Percentiles rank a stretch among this genome's conserved stretches.
phyloP scores from a whole-genome alignment of 2,797 vertebrate species.

The Esox lucius region DNA sequence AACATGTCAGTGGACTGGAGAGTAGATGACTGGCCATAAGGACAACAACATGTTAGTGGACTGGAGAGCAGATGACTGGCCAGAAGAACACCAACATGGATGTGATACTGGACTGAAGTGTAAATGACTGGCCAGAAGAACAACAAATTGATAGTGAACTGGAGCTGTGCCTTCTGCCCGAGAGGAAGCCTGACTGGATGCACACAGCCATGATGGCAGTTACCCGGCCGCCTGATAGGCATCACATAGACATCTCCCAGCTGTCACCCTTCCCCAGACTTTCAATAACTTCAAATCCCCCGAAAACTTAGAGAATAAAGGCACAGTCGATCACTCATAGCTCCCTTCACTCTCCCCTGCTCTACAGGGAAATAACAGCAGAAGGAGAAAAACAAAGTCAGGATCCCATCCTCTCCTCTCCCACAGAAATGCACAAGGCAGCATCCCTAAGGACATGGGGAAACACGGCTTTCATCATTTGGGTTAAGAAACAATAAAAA shows the following conservation, averaged over 20 bases:
- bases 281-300: constrained; percentile 73
- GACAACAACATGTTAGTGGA: too few relatives aligned
- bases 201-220: constrained; percentile 12
- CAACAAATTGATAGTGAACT: constrained; percentile 48
- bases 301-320: constrained; percentile 66
- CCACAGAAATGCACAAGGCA: constrained; percentile 35
- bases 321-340: constrained; percentile 70
- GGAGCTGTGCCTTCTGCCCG: constrained; percentile 42
- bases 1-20: too few relatives aligned
- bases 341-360: constrained; percentile 49
- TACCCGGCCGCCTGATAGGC: constrained; percentile 48
- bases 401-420: constrained; percentile 60
- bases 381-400: constrained; percentile 71
- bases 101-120: background rate
- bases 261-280: constrained; percentile 63
- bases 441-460: constrained; percentile 47
- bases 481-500: constrained; percentile 54
- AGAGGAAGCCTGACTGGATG: background rate
- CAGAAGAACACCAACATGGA: too few relatives aligned
- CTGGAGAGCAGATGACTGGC: too few relatives aligned
- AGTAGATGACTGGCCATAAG: too few relatives aligned
- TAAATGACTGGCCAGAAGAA: constrained; percentile 56
- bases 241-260: constrained; percentile 52
- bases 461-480: constrained; percentile 59
- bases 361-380: constrained; percentile 73